A percentile compares a stretch with the other conserved stretches of the same genome.
These are phyloP conservation scores for Nemurella pictetii DNA, from an alignment of 2,888 invertebrate genomes.

Conservation along the genomic window DNA sequence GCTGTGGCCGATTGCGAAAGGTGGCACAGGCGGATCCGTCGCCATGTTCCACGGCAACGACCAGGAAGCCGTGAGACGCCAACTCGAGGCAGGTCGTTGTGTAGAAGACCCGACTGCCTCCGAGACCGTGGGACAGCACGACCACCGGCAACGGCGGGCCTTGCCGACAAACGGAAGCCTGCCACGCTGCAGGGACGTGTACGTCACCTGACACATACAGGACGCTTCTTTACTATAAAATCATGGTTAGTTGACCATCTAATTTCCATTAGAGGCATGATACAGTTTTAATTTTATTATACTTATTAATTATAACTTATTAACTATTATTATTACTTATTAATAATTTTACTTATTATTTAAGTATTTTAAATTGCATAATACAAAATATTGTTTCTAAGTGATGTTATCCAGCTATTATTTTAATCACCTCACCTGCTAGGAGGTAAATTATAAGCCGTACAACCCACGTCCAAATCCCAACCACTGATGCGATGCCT, in stretches of 20 bases:
- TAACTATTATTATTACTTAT: too few species aligned
- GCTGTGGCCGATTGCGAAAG: conserved; percentile 52
- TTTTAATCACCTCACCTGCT: conserved; percentile 47
- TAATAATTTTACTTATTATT: too few species aligned
- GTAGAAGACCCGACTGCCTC: conserved; percentile 63
- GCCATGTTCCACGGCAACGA: conserved; percentile 66
- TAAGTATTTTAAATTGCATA: too few species aligned
- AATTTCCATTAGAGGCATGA: too few species aligned
- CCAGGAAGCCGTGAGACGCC: conserved; percentile 66
- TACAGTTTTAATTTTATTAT: too few species aligned
- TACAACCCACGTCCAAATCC: conserved; percentile 50
- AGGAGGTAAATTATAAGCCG: conserved; percentile 49
- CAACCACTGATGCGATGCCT: conserved; percentile 56
- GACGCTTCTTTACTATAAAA: too few species aligned
- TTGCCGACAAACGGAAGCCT: conserved; percentile 49
- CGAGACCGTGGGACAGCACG: conserved; percentile 68
- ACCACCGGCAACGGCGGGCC: conserved; percentile 57
- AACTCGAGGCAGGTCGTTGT: conserved; percentile 63
- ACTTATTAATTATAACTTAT: conserved; percentile 1
- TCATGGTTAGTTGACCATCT: too few species aligned
- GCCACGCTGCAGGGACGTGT: conserved; percentile 59
- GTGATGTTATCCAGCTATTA: too few species aligned
- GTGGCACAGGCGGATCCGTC: conserved; percentile 54
- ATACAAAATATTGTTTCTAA: too few species aligned
- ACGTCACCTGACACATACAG: conserved; percentile 53